These are phyloP conservation scores for Staurois parvus DNA, from an alignment of 2,797 vertebrate genomes.

Conservation along the genomic window DNA sequence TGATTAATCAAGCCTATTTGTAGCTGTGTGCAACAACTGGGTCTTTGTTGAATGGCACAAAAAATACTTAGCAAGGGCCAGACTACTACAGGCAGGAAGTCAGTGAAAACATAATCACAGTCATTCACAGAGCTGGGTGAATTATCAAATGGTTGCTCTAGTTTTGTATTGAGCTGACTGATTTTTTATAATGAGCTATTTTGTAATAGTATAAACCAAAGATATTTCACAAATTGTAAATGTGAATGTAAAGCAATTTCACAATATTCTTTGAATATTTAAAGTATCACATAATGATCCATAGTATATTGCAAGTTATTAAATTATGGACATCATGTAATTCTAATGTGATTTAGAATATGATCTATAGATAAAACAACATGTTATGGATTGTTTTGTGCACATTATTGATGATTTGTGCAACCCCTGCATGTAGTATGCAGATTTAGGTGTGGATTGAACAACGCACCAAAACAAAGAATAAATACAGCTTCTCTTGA, in stretches of 20 bases:
- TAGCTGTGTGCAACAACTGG: conserved; percentile 56
- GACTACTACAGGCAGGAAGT: conserved; percentile 52
- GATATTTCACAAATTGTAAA: neutral
- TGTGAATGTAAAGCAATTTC: neutral
- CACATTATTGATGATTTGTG: neutral
- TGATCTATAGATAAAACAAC: neutral
- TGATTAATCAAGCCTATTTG: conserved; percentile 63
- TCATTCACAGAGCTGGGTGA: conserved; percentile 40
- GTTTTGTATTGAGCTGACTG: conserved; percentile 28
- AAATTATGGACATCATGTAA: neutral
- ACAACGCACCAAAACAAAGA: too few relatives aligned
- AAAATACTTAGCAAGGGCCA: conserved; percentile 52
- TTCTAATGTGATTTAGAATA: neutral
- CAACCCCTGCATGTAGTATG: neutral
- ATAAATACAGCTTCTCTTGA: too few relatives aligned
- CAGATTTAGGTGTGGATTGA: neutral
- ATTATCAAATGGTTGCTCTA: conserved; percentile 40
- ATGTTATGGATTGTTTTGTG: neutral
- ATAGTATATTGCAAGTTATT: neutral
- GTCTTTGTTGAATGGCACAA: conserved; percentile 57
- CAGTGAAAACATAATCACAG: conserved; percentile 55
- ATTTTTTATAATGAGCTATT: conserved; percentile 25
- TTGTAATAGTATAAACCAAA: neutral
- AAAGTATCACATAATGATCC: neutral
- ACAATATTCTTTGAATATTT: neutral